Evolutionary conservation across 2,113 vertebrate species (phyloP).

Genomic region (Scomber scombrus): DNA sequence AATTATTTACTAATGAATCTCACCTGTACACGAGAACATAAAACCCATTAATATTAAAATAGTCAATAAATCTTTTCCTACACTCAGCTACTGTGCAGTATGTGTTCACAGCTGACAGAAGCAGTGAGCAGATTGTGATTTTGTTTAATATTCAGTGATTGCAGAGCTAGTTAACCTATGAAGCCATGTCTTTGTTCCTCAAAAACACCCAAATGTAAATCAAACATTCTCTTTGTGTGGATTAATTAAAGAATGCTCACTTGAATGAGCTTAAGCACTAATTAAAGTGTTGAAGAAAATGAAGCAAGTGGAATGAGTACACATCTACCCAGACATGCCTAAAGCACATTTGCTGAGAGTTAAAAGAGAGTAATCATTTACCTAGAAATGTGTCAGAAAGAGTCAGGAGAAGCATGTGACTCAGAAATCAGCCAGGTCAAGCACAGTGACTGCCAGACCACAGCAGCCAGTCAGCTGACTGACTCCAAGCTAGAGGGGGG

Average conservation of each 20-base stretch:
- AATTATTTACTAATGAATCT: constrained; percentile 9
- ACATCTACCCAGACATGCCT: neutral
- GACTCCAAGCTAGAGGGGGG: neutral
- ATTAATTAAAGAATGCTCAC: too few species aligned
- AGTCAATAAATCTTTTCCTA: neutral
- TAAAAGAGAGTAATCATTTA: constrained; percentile 53
- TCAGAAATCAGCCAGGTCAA: constrained; percentile 62
- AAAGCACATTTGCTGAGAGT: neutral
- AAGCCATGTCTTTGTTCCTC: too few species aligned
- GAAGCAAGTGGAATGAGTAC: neutral
- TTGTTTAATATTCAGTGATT: neutral
- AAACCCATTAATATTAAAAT: constrained; percentile 4
- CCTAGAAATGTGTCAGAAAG: constrained; percentile 33
- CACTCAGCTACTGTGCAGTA: neutral
- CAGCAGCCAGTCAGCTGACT: constrained; percentile 61
- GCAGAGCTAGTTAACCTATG: too few species aligned
- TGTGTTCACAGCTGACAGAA: neutral
- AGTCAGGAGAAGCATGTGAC: constrained; percentile 62
- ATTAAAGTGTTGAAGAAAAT: neutral
- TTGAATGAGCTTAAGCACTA: neutral
- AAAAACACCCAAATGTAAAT: neutral
- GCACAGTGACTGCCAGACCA: constrained; percentile 38
- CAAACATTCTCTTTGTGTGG: too few species aligned
- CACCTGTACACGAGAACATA: neutral
- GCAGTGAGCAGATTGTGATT: neutral